Base-by-base conservation (phyloP, 2,888 invertebrate genomes). In the Limulus polyphemus region DNA sequence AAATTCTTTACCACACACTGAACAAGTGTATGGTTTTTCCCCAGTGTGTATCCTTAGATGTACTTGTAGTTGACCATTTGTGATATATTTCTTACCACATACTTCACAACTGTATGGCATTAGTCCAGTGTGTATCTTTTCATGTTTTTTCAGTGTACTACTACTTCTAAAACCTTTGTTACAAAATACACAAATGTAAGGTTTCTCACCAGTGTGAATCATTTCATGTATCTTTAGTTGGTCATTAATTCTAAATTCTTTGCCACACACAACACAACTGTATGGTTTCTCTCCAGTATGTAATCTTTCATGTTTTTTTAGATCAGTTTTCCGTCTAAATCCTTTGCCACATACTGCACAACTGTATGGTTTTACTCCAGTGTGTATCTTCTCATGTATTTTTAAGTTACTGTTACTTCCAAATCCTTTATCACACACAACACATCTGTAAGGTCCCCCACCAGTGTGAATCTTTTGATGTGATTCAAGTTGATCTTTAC, bases 211-310 rank as follows among this genome's bases (percentile, higher is more conserved):
- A 1, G 75, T 73, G 67, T 77, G 77, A 9, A 75, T 77, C 65
- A 77, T 74, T 68, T 73, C 71, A 64, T 77, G 77, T 11, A 76
- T 74, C 59, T 73, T 74, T 48, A 77, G 68, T 64, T 77, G 76
- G 62, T 76, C 75, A 56, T 75, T 74, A 73, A 76, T 76, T 70
- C 75, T 74, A 69, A 77, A 77, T 1, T 73, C 73, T 65, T 77
- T 77, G 2, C 73, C 73, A 62, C 77, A 77, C 10, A 73, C 70
- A 49, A 75, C 74, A 70, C 77, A 77, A 2, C 70, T 71, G 65
- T 75, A 74, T 4, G 76, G 76, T 58, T 75, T 74, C 65, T 76
- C 75, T n/a, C 75, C 75, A 71, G 61, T 56, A 49, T 65, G 65
- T 1, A 57, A 16, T 16, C 50, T 16, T 14, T 57, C 13, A 52